Evolutionary conservation across 2,888 invertebrate genomes (phyloP), one percentile per base, ranked within the genome.

Genomic region (Pecten maximus): DNA sequence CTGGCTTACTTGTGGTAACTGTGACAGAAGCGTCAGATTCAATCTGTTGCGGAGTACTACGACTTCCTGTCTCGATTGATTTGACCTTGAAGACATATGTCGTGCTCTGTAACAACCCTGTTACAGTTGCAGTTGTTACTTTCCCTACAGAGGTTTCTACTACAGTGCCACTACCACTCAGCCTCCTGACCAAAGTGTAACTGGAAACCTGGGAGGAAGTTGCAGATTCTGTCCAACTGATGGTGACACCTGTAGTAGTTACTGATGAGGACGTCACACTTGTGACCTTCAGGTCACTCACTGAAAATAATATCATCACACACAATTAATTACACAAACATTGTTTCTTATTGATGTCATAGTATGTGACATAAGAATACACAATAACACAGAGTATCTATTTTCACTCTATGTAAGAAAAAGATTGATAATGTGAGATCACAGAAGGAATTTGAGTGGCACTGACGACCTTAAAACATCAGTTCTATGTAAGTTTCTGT

Each of bases 1-100:
- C 35, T 74, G 74, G 35, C 74, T 74, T 74, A 74, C 74, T 74
- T 74, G 74, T 74, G 35, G 74, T 74, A 35, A 74, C 28, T 6
- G 16, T 74, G 28, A 74, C 74, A 74, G 74, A 74, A 74, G 74
- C 28, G 16, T 74, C 74, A 35, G 74, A 74, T 74, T 74, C 74
- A 74, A 74, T 74, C 74, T 74, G 23, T 23, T 74, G 74, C 35
- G 74, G 10, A 23, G 74, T 12, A 35, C 35, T 35, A 35, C 74
- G 74, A 74, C 74, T 74, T 74, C 74, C 74, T 74, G 74, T 12
- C 15, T 74, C 74, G 10, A 35, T 10, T 74, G 74, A 74, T 74
- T 15, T 74, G 74, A 74, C 74, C 1, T 74, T 74, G 12, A 74
- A 74, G 8, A 12, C 35, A 15, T 74, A 74, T 15, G 35, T 35